Evolutionary conservation across 1,140 invertebrate genomes (phyloP).

Genomic region (Bombus consobrinus): DNA sequence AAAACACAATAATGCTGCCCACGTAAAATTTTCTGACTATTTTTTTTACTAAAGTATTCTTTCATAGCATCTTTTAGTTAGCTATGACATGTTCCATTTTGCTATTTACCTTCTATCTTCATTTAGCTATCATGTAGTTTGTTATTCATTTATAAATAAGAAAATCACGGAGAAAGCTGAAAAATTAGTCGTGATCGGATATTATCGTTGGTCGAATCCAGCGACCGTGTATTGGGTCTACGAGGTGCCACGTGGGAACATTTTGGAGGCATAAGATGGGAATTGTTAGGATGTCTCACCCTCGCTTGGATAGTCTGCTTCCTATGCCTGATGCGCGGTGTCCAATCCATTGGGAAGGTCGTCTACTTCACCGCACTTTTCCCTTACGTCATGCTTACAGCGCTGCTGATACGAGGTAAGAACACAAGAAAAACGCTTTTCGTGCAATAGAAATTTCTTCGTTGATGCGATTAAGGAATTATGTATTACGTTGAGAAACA

Average conservation of each 20-base stretch:
- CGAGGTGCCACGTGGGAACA: slow-evolving; percentile 85
- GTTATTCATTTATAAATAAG: neutral
- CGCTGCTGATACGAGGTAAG: slow-evolving; percentile 85
- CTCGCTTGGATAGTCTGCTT: slow-evolving; percentile 90
- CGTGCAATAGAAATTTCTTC: slow-evolving; percentile 4
- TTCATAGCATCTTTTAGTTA: neutral
- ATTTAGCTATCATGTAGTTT: neutral
- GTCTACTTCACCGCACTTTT: slow-evolving; percentile 90
- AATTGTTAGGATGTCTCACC: slow-evolving; percentile 87
- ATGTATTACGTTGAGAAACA: neutral
- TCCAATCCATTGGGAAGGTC: slow-evolving; percentile 92
- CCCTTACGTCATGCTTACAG: slow-evolving; percentile 90
- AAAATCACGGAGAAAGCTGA: slow-evolving; percentile 38
- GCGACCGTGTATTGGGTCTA: slow-evolving; percentile 86
- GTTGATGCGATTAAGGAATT: neutral
- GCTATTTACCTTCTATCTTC: no score
- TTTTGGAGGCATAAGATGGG: slow-evolving; percentile 88
- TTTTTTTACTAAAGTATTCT: neutral
- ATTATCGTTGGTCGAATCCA: slow-evolving; percentile 75
- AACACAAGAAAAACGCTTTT: slow-evolving; percentile 1
- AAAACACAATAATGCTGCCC: neutral
- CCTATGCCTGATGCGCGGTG: slow-evolving; percentile 86
- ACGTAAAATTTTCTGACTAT: neutral
- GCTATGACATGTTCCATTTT: no score
- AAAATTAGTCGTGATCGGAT: slow-evolving; percentile 49